Conservation (phyloP, 2,113 vertebrate genomes). For the Serranochromis macrocephalus region DNA sequence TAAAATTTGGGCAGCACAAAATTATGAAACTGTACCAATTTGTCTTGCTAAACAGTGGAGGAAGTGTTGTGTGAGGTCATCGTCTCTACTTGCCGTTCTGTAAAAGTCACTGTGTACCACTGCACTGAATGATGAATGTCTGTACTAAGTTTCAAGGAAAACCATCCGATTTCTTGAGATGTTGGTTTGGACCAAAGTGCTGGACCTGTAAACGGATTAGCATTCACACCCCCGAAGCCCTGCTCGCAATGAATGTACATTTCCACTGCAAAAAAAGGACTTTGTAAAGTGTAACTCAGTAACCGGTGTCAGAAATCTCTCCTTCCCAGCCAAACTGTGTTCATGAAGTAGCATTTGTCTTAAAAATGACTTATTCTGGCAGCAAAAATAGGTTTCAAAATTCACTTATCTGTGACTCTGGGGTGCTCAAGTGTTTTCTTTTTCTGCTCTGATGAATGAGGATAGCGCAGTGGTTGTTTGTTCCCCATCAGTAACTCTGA, state of each 20-base stretch:
- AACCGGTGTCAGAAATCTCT: not conserved
- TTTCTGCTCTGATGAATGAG: slow-evolving; percentile 27
- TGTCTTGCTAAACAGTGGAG: not conserved
- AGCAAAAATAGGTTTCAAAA: slow-evolving; percentile 28
- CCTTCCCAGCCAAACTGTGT: not conserved
- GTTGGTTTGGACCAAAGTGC: not conserved
- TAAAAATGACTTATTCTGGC: slow-evolving; percentile 25
- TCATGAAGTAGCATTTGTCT: not conserved
- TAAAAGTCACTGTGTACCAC: not conserved
- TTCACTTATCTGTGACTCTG: slow-evolving; percentile 40
- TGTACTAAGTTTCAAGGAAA: not conserved
- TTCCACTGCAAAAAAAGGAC: not conserved
- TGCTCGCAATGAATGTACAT: not conserved
- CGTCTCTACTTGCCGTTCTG: not conserved
- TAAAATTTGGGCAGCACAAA: not conserved
- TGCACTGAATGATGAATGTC: not conserved
- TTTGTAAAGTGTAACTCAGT: not conserved
- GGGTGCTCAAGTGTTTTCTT: slow-evolving; percentile 22
- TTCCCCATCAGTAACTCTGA: not conserved
- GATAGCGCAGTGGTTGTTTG: slow-evolving; percentile 13
- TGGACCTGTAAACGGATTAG: not conserved
- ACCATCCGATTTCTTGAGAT: not conserved
- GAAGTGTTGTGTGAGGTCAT: not conserved
- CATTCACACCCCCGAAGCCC: not conserved
- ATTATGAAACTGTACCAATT: not conserved